Evolutionary conservation across 1,140 invertebrate species (phyloP), one percentile per base, ranked within the genome.

Genomic region (Caerostris darwini): DNA sequence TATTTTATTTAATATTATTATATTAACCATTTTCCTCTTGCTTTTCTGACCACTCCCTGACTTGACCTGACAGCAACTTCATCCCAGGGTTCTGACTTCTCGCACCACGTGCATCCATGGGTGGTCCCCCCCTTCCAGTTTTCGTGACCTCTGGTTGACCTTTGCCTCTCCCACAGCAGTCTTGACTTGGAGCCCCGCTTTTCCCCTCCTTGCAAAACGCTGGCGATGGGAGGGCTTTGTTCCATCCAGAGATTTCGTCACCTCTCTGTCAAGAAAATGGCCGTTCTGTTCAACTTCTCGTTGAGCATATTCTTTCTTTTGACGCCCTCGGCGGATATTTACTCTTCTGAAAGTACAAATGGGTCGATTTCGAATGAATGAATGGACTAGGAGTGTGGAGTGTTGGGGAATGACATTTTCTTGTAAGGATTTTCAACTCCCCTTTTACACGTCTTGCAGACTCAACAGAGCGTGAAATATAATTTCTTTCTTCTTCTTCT

Each of bases 51-150:
- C 88, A 90, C 88, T 90, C 88, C 88, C 88, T 90, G 14, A 8
- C 56, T n/a, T 77, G 89, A 90, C 89, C 89, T 90, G 89, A 90
- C 89, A 83, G 69, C 53, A 59, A 91, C 64, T 67, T 53, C 67
- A 64, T 77, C 67, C 54, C 56, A 56, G 88, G 88, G 90, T 58
- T 81, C 71, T 82, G 71, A 61, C 77, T 83, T 64, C 77, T 56
- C 69, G 69, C 90, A 91, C 90, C 90, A 91, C 90, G 90, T 91
- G 77, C 77, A 91, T 50, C 90, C 71, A 91, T 91, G 90, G 90
- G 90, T 91, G 90, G 90, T 91, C 90, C 90, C 90, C 90, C 77
- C 56, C 88, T 82, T 92, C 77, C 83, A 53, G n/a, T 58, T 61
- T 34, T 50, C 53, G 69, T 61, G 90, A 91, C 90, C 90, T 34